Evolutionary conservation across 2,888 invertebrate species (phyloP).

Genomic region (Phyllotreta striolata): DNA sequence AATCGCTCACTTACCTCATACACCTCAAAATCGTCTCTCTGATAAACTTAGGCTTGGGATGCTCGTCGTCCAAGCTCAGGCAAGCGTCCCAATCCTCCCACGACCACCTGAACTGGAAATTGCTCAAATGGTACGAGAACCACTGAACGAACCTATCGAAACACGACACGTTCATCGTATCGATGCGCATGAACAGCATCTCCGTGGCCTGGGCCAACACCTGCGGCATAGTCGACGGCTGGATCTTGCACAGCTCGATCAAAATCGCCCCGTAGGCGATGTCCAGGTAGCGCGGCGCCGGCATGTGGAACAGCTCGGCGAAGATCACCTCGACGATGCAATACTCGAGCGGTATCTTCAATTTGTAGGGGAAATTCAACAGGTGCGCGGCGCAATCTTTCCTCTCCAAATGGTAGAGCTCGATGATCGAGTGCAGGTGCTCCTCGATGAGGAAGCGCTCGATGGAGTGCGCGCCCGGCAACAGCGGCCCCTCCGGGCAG

Average conservation of each 20-base stretch:
- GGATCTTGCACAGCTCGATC: slow-evolving; percentile 96
- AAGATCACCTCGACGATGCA: slow-evolving; percentile 98
- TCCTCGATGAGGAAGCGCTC: slow-evolving; percentile 98
- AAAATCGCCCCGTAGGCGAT: slow-evolving; percentile 94
- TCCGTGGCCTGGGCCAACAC: slow-evolving; percentile 97
- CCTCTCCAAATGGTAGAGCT: slow-evolving; percentile 85
- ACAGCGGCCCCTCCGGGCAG: slow-evolving; percentile 89
- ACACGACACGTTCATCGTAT: slow-evolving; percentile 96
- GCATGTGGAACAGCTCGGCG: slow-evolving; percentile 92
- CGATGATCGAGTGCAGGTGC: slow-evolving; percentile 92
- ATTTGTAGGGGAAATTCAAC: slow-evolving; percentile 90
- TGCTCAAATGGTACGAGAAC: slow-evolving; percentile 98
- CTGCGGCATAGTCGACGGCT: slow-evolving; percentile 97
- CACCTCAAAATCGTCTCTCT: slow-evolving; percentile 90
- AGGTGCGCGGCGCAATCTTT: slow-evolving; percentile 95
- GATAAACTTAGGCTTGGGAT: slow-evolving; percentile 94
- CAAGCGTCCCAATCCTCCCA: slow-evolving; percentile 97
- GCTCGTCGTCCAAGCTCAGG: slow-evolving; percentile 82
- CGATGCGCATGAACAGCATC: slow-evolving; percentile 93
- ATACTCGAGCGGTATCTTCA: slow-evolving; percentile 95
- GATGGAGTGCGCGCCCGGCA: slow-evolving; percentile 97
- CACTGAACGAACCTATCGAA: slow-evolving; percentile 97
- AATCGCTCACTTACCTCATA: slow-evolving; percentile 72
- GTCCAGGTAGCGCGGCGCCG: slow-evolving; percentile 87
- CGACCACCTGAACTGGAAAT: slow-evolving; percentile 99